These are phyloP conservation scores for Seira sanloemensis DNA, from an alignment of 2,888 invertebrate species.

Conservation along the genomic window DNA sequence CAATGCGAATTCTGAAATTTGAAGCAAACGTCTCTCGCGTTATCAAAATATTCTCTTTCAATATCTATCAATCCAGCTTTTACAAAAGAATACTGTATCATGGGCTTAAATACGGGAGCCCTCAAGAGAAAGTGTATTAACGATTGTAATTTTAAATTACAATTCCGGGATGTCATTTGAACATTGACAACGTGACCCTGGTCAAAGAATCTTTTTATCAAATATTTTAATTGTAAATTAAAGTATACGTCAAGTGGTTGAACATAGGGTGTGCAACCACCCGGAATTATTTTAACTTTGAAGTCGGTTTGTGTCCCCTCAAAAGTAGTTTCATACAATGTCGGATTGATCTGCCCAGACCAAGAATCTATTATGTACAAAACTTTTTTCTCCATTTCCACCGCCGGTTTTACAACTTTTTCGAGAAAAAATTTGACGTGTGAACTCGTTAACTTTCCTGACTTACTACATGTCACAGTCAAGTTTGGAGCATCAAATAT, in stretches of 20 bases:
- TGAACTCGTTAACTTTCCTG: slow-evolving; percentile 29
- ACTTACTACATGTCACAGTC: slow-evolving; percentile 22
- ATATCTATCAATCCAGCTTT: background rate
- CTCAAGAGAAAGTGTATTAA: background rate
- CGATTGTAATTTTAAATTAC: background rate
- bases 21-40: slow-evolving; percentile 10
- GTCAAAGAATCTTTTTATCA: background rate
- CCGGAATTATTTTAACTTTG: slow-evolving; percentile 23
- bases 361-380: slow-evolving; percentile 30
- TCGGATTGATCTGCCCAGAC: slow-evolving; percentile 2
- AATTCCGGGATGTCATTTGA: background rate
- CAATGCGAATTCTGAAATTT: no score
- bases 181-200: background rate
- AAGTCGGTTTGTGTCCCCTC: background rate
- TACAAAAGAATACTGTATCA: background rate
- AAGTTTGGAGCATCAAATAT: slow-evolving; percentile 19
- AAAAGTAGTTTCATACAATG: background rate
- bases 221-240: slow-evolving; percentile 21
- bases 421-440: slow-evolving; percentile 29
- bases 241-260: slow-evolving; percentile 32
- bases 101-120: background rate
- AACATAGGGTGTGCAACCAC: slow-evolving; percentile 1
- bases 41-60: background rate
- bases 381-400: background rate
- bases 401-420: background rate